Base-by-base conservation (phyloP, 2,888 invertebrate species). In the Isoperla grammatica region DNA sequence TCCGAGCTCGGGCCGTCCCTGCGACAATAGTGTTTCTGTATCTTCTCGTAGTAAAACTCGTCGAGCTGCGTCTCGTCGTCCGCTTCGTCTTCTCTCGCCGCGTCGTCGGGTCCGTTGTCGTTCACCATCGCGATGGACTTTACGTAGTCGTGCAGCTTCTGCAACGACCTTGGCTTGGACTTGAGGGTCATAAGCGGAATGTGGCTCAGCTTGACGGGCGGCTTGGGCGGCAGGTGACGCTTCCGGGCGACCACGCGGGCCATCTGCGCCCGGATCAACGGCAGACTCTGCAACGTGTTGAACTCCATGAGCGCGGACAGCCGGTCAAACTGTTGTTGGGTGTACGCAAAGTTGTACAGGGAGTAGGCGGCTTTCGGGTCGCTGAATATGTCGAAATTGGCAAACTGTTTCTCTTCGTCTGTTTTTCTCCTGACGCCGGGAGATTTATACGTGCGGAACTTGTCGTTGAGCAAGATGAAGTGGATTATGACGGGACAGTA, bases 341-440 rank as follows among this genome's bases (percentile, higher is more conserved):
- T 68, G 67, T 76, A 77, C 39, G 70, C 71, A 66, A 77, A 76
- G 66, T 76, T 76, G 66, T 73, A 75, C n/a, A 75, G 74, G 6
- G 75, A 74, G 65, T 73, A 77, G 1, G 75, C 71, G 5, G 71
- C 69, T 5, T 68, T 65, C 1, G 72, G 71, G 63, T 76, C 75
- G 59, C 73, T 73, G 67, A 76, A 77, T 6, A 77, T 68, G 43
- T 70, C 69, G 65, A 76, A 76, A 63, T 75, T 68, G 1, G 71
- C 76, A 65, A 75, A 75, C 2, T 71, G 68, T 13, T 67, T 67
- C 57, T 77, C 76, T 59, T 75, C 74, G 46, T 71, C 65, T 0
- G 74, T 73, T 45, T 68, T 67, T 50, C 76, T 65, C 49, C 67
- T 69, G 5, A 75, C 69, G 45, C 73, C 76, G 61, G 76, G 76